A percentile compares a stretch with the other conserved stretches of the same genome.
phyloP scores from a whole-genome alignment of 2,797 vertebrate genomes.

The Ibycter americanus region DNA sequence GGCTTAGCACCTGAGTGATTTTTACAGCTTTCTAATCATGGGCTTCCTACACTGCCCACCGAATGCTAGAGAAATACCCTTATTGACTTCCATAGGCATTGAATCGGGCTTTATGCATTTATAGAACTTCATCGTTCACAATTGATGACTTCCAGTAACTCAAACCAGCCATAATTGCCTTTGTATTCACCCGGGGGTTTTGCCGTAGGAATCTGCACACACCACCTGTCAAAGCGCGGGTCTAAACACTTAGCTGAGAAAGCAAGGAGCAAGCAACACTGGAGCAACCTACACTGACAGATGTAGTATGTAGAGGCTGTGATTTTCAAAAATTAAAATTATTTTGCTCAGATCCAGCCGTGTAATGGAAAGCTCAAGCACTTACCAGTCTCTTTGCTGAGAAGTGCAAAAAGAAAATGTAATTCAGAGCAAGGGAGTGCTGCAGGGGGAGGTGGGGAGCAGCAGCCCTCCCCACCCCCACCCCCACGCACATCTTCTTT shows the following conservation, averaged over 20 bases:
- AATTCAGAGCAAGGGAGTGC: neutral
- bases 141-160: rapidly evolving
- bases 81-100: neutral
- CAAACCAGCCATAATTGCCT: neutral
- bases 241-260: neutral
- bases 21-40: neutral
- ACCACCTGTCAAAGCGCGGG: neutral
- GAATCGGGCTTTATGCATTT: neutral
- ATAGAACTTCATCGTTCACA: neutral
- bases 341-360: neutral
- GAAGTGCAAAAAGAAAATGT: neutral
- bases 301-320: neutral
- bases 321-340: neutral
- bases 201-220: neutral
- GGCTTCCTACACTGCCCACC: neutral
- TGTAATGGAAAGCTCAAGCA: neutral
- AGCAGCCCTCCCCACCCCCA: neutral
- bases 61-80: neutral
- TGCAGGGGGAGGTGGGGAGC: neutral
- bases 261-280: neutral
- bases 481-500: rapidly evolving
- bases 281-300: neutral
- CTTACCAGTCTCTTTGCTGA: neutral
- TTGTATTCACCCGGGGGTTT: neutral
- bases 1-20: neutral